These are phyloP conservation scores for Thelaira solivaga DNA, from an alignment of 2,888 invertebrate species.

Conservation along the genomic window DNA sequence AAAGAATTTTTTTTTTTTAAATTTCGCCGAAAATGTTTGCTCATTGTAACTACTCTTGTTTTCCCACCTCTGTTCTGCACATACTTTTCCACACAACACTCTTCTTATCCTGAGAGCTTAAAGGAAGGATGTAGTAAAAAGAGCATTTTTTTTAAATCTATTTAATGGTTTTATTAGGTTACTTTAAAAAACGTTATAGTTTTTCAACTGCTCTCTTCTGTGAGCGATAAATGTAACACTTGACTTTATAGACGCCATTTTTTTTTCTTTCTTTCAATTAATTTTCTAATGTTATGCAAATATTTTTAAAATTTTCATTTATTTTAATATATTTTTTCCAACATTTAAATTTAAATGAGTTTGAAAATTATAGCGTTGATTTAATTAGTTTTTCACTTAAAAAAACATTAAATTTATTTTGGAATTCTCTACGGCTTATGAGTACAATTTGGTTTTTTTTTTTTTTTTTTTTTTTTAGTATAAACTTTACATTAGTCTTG, in stretches of 20 bases:
- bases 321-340: not conserved
- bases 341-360: not conserved
- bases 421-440: constrained; percentile 25
- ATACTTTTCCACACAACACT: not conserved
- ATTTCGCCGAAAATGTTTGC: no score
- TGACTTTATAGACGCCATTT: not conserved
- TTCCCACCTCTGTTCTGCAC: not conserved
- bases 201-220: not conserved
- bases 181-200: not conserved
- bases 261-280: not conserved
- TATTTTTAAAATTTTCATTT: not conserved
- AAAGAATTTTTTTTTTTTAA: no score
- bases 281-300: constrained; percentile 12
- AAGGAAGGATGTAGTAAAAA: not conserved
- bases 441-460: constrained; percentile 46
- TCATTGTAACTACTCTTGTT: not conserved
- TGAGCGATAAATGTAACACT: not conserved
- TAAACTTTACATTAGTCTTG: constrained; percentile 42
- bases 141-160: not conserved
- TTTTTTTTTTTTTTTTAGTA: no score
- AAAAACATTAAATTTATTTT: constrained; percentile 21
- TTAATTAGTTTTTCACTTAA: constrained; percentile 20
- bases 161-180: constrained; percentile 13
- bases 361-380: not conserved
- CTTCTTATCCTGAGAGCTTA: not conserved